Evolutionary conservation across 2,888 invertebrate genomes (phyloP).

Genomic region (Leptinotarsa tumamoca): DNA sequence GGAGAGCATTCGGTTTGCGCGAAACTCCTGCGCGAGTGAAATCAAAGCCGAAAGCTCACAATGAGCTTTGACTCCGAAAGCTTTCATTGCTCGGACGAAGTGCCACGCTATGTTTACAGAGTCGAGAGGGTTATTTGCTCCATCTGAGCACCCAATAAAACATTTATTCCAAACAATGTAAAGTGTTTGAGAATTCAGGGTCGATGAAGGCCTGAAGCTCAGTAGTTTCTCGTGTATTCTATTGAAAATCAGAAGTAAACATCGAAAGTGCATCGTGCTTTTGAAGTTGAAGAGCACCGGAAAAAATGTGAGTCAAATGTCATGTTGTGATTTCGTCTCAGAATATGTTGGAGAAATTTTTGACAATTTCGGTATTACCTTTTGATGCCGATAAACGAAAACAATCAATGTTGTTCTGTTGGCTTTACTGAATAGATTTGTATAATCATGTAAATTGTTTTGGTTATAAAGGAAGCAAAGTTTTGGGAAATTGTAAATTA

Average conservation of each 20-base stretch:
- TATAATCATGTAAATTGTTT: too few species aligned
- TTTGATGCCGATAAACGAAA: too few species aligned
- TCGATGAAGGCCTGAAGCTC: neutral
- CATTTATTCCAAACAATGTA: conserved; percentile 33
- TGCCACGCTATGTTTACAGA: conserved; percentile 40
- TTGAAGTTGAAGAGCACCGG: conserved; percentile 9
- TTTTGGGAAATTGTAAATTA: too few species aligned
- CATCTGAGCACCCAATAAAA: conserved; percentile 23
- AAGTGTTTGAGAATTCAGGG: conserved; percentile 23
- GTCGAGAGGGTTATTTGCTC: conserved; percentile 21
- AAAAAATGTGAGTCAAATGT: conserved; percentile 29
- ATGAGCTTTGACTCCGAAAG: conserved; percentile 35
- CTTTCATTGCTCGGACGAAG: conserved; percentile 31
- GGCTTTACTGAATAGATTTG: too few species aligned
- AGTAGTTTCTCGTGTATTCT: neutral
- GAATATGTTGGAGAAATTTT: too few species aligned
- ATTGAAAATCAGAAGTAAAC: conserved; percentile 2
- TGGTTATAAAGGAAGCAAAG: too few species aligned
- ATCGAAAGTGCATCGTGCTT: conserved; percentile 11
- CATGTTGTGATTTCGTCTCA: too few species aligned
- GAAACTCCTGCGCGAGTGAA: conserved; percentile 33
- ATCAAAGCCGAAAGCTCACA: conserved; percentile 40
- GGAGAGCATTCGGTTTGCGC: conserved; percentile 35
- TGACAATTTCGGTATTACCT: too few species aligned
- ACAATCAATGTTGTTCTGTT: too few species aligned